Evolutionary conservation across 2,113 vertebrate genomes (phyloP).

Genomic region (Hemichromis elongatus): DNA sequence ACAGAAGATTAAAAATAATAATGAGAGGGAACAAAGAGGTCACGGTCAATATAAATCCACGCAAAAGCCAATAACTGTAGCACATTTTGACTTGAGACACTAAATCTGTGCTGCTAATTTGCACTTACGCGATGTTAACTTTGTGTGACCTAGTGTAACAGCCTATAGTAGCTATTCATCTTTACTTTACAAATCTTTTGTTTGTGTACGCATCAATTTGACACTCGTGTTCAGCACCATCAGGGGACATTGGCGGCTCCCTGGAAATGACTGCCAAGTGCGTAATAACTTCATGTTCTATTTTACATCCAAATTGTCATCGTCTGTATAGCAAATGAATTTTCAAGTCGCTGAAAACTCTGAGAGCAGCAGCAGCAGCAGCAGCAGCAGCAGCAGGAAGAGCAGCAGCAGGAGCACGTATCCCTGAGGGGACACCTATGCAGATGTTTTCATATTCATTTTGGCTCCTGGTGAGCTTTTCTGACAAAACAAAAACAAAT

Average conservation of each 20-base stretch:
- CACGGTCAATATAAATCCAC: background rate
- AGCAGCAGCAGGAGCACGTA: background rate
- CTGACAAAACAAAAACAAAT: conserved; percentile 61
- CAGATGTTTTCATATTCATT: conserved; percentile 68
- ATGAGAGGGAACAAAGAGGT: background rate
- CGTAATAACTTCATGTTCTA: conserved; percentile 43
- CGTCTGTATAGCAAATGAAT: conserved; percentile 38
- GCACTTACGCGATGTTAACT: conserved; percentile 19
- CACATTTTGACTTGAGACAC: background rate
- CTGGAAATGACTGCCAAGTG: conserved; percentile 24
- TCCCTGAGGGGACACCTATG: conserved; percentile 45
- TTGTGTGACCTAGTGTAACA: conserved; percentile 10
- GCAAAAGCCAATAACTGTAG: background rate
- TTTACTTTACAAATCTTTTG: conserved; percentile 37
- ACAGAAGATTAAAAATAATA: conserved; percentile 36
- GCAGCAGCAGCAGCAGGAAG: background rate
- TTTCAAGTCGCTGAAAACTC: conserved; percentile 35
- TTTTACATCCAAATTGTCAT: conserved; percentile 45
- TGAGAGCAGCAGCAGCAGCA: conserved; percentile 5
- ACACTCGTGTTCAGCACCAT: conserved; percentile 36
- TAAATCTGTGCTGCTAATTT: conserved; percentile 25
- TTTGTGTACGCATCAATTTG: conserved; percentile 32
- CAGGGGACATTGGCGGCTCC: conserved; percentile 24
- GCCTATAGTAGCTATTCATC: conserved; percentile 14
- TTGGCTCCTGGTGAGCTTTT: conserved; percentile 60